Conservation (phyloP, 2,888 invertebrate genomes). For the Pelosia muscerda region DNA sequence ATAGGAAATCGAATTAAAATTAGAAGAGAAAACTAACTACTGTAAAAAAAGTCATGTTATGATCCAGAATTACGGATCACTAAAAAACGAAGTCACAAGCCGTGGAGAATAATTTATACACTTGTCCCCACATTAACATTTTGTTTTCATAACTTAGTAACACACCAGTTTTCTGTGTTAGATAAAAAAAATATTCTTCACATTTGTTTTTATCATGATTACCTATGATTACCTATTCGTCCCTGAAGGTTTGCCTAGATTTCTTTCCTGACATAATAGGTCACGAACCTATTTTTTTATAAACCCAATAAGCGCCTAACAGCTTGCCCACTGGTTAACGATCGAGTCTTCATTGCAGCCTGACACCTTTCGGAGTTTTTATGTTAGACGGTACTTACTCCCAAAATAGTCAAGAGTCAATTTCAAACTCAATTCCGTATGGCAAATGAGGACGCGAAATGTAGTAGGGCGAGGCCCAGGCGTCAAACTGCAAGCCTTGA, state of each 20-base stretch:
- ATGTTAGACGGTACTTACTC: not conserved
- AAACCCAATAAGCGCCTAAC: too few relatives aligned
- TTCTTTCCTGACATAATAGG: not conserved
- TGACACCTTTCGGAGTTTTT: not conserved
- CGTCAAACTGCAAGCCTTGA: not conserved
- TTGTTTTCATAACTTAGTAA: too few relatives aligned
- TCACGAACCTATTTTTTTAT: not conserved
- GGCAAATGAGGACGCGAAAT: not conserved
- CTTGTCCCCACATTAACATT: not conserved
- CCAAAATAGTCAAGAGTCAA: not conserved
- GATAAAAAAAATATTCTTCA: too few relatives aligned
- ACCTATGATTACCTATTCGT: not conserved
- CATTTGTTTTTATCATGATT: too few relatives aligned
- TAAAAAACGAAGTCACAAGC: conserved; percentile 1
- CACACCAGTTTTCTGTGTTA: too few relatives aligned
- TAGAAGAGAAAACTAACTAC: not conserved
- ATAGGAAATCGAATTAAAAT: not conserved
- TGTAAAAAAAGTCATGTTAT: not conserved
- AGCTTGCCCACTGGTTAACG: too few relatives aligned
- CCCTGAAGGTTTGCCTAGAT: not conserved
- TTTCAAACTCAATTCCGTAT: not conserved
- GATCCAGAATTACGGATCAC: too few relatives aligned
- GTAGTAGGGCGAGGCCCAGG: not conserved
- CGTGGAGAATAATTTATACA: not conserved
- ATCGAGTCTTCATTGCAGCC: not conserved